These are phyloP conservation scores for Seladonia tumulorum DNA, from an alignment of 2,888 invertebrate genomes.

Conservation along the genomic window DNA sequence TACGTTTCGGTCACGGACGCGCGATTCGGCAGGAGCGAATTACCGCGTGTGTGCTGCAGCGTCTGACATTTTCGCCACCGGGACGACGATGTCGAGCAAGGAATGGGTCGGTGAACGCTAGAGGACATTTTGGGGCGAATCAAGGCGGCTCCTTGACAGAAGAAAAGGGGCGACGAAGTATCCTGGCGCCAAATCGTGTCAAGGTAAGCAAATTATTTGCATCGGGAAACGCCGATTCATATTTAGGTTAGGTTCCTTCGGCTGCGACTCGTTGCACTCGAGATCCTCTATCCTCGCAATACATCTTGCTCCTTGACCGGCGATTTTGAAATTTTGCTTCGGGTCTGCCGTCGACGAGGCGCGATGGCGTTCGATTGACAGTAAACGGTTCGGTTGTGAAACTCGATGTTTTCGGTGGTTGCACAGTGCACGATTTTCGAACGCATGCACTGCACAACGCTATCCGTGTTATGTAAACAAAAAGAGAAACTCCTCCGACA, in stretches of 20 bases:
- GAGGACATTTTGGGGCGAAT: slow-evolving; percentile 48
- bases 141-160: slow-evolving; percentile 17
- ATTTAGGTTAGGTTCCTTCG: slow-evolving; percentile 48
- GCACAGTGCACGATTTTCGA: neutral
- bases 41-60: slow-evolving; percentile 36
- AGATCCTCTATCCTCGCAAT: neutral
- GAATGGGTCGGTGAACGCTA: slow-evolving; percentile 56
- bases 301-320: neutral
- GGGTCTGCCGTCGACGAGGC: neutral
- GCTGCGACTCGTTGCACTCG: neutral
- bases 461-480: slow-evolving; percentile 54
- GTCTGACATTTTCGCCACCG: neutral
- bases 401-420: neutral
- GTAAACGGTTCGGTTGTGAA: neutral
- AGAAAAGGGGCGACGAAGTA: slow-evolving; percentile 9
- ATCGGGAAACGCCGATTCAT: neutral
- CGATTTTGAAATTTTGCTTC: neutral
- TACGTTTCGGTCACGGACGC: slow-evolving; percentile 40
- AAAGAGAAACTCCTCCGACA: slow-evolving; percentile 34
- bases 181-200: slow-evolving; percentile 46
- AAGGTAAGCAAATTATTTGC: slow-evolving; percentile 33
- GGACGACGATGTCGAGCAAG: slow-evolving; percentile 36
- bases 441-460: slow-evolving; percentile 24
- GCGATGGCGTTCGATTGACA: neutral
- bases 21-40: slow-evolving; percentile 52